Conservation (phyloP, 2,888 invertebrate species). For the Lithosia quadra region DNA sequence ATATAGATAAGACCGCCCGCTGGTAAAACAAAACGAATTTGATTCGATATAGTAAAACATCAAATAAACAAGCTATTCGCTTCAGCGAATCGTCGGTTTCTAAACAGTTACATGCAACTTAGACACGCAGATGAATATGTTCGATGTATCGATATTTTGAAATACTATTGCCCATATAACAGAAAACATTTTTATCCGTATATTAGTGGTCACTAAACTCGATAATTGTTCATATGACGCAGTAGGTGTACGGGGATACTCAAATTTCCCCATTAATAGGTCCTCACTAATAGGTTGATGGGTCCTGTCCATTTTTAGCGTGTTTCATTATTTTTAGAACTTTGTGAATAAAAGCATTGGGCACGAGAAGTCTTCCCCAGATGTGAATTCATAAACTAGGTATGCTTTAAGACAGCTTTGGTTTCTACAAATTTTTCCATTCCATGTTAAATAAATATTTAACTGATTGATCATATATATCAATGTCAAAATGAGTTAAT, state of each 20-base stretch:
- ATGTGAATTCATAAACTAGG: not conserved
- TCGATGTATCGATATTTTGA: constrained; percentile 4
- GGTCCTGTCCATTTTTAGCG: not conserved
- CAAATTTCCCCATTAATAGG: too few species aligned
- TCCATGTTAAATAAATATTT: not conserved
- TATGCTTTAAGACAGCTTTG: too few species aligned
- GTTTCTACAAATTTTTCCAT: not conserved
- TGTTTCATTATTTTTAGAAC: too few species aligned
- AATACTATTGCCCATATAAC: not conserved
- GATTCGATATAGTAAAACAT: constrained; percentile 17
- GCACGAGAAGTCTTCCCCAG: not conserved
- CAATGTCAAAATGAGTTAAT: not conserved
- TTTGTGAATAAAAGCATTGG: too few species aligned
- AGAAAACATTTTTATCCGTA: not conserved
- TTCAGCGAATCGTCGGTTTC: constrained; percentile 14
- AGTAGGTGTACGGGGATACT: too few species aligned
- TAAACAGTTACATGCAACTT: constrained; percentile 8
- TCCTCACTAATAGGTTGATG: not conserved
- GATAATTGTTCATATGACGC: not conserved
- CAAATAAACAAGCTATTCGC: constrained; percentile 15
- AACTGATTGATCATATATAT: not conserved
- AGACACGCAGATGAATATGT: constrained; percentile 3
- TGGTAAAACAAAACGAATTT: constrained; percentile 24
- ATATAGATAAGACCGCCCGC: constrained; percentile 44
- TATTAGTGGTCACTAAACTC: not conserved